A percentile compares a stretch with the other conserved stretches of the same genome.
phyloP scores from a whole-genome alignment of 2,888 invertebrate genomes.

The Bellardia bayeri region DNA sequence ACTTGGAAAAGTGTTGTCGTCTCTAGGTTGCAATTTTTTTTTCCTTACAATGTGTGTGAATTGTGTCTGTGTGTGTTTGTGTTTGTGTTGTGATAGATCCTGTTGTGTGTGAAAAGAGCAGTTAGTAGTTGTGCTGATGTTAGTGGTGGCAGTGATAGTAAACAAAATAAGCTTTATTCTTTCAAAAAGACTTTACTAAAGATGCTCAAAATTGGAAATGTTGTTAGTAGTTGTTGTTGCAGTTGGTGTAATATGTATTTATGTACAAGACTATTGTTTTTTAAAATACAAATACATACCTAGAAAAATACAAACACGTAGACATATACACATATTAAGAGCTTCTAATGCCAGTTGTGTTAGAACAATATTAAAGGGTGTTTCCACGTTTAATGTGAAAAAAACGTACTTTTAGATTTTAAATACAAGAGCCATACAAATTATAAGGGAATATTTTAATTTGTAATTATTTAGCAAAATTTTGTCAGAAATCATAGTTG shows the following conservation, averaged over 20 bases:
- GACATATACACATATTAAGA: not conserved
- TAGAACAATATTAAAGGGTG: slow-evolving; percentile 12
- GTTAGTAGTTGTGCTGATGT: not conserved
- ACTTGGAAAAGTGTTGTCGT: slow-evolving; percentile 54
- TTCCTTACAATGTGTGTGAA: not conserved
- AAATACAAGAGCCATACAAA: too few species aligned
- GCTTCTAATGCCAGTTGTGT: slow-evolving; percentile 14
- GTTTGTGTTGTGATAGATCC: slow-evolving; percentile 46
- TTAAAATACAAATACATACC: not conserved
- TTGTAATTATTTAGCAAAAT: too few species aligned
- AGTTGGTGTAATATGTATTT: slow-evolving; percentile 38
- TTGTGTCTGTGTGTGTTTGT: slow-evolving; percentile 6
- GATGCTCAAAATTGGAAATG: slow-evolving; percentile 65
- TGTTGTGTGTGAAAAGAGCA: slow-evolving; percentile 58
- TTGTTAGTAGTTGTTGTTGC: slow-evolving; percentile 4
- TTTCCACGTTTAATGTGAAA: not conserved
- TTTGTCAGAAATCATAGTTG: too few species aligned
- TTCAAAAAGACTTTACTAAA: slow-evolving; percentile 42
- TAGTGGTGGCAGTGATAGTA: slow-evolving; percentile 31
- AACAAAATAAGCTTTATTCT: slow-evolving; percentile 58
- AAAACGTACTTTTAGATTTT: too few species aligned
- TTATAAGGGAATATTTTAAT: too few species aligned
- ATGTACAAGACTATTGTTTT: slow-evolving; percentile 54
- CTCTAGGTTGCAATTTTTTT: slow-evolving; percentile 47
- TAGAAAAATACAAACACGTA: not conserved